Conservation (phyloP, 2,113 vertebrate genomes). For the Solea senegalensis region DNA sequence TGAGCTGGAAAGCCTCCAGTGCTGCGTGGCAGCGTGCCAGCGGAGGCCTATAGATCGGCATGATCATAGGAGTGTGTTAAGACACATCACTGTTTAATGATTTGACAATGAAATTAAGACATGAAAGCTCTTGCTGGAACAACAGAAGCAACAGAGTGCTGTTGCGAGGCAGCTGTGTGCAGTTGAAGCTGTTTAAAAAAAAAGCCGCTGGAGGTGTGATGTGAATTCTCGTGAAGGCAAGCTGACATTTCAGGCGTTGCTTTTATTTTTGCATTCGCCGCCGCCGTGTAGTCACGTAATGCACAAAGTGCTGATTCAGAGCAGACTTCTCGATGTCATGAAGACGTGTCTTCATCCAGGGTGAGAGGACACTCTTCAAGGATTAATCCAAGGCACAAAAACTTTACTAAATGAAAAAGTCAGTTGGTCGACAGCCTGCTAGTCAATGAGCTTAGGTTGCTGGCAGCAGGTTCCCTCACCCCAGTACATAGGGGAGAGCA, state of each 20-base stretch:
- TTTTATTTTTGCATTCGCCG: neutral
- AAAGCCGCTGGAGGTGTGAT: conserved; percentile 20
- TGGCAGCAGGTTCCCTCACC: conserved; percentile 75
- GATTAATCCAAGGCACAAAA: conserved; percentile 37
- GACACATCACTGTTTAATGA: conserved; percentile 64
- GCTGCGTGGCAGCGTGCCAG: conserved; percentile 59
- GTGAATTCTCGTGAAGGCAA: conserved; percentile 30
- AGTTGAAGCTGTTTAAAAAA: conserved; percentile 28
- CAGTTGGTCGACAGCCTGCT: conserved; percentile 48
- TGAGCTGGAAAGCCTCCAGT: conserved; percentile 64
- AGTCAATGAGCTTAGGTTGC: conserved; percentile 68
- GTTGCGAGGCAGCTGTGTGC: conserved; percentile 51
- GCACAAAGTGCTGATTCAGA: neutral
- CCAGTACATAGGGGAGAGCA: conserved; percentile 75
- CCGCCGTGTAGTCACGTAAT: conserved; percentile 6
- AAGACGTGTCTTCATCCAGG: neutral
- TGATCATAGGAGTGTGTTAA: conserved; percentile 62
- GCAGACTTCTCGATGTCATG: neutral
- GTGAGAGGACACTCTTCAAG: conserved; percentile 25
- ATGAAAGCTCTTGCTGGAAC: conserved; percentile 60
- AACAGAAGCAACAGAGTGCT: conserved; percentile 47
- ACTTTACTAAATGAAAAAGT: conserved; percentile 47
- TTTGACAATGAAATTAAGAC: conserved; percentile 65
- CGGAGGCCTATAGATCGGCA: conserved; percentile 67
- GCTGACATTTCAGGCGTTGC: conserved; percentile 6